Base-by-base conservation (phyloP, 1,140 invertebrate species). In the Solenopsis fugax region DNA sequence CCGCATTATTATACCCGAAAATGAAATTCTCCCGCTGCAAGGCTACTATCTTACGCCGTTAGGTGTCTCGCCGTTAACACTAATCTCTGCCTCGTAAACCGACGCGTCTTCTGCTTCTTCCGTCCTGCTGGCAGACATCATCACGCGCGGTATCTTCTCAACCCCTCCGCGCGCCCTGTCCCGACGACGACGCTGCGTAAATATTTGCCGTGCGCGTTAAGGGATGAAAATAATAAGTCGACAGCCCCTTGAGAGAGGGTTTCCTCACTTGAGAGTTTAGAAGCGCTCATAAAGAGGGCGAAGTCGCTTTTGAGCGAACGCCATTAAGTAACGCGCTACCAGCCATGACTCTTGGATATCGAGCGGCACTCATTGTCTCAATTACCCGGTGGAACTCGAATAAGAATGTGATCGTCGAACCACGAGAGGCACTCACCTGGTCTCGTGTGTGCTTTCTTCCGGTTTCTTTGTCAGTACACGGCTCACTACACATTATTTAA, bases 191-290 rank as follows among this genome's bases (percentile, higher is more conserved):
- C 80, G 80, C 88, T 92, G 87, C 88, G 90, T 91, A 92, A 93
- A 93, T 89, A 76, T 93, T 93, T 93, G 92, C 87, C 45, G 75
- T 69, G 67, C 77, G 88, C 69, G 85, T 91, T 89, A 88, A 87
- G 86, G 82, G 87, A 92, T 91, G 90, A 90, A 92, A 93, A 92
- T 92, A 92, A 93, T 92, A 92, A 93, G 92, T 88, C 89, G 73
- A 84, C 86, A 73, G n/a, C 86, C 41, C 62, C 75, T 73, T 41
- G 58, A 50, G 80, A 56, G 58, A 85, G 50, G 78, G 48, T 21
- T 71, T 72, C 64, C n/a, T 64, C 45, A 84, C 58, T 62, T 54
- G 85, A 86, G 86, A 86, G 86, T 89, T 91, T 91, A 81, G 81
- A n/a, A 48, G 54, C 58, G 87, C 65, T 84, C 72, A 62, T 84